These are phyloP conservation scores for Calyptomena viridis DNA, from an alignment of 2,113 vertebrate genomes.

Conservation along the genomic window DNA sequence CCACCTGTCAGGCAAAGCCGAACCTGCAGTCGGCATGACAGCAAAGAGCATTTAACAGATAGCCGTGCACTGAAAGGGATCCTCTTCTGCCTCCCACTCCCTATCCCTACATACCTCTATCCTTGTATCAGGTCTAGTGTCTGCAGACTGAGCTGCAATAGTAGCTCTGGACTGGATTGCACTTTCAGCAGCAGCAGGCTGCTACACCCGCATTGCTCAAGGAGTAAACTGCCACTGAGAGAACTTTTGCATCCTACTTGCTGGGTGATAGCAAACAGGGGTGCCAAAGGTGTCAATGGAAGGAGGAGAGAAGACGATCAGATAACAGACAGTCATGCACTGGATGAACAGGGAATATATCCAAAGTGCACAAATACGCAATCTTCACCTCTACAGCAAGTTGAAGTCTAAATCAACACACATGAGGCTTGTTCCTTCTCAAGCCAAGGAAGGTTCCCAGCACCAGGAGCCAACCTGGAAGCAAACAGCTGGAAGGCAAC, in stretches of 20 bases:
- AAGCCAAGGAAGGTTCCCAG: background rate
- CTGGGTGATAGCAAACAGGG: background rate
- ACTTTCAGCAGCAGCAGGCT: background rate
- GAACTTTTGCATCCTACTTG: rapidly evolving
- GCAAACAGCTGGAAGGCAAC: background rate
- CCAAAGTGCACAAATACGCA: background rate
- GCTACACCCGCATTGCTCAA: rapidly evolving
- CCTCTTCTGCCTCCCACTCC: background rate
- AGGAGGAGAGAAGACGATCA: background rate
- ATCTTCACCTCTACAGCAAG: background rate
- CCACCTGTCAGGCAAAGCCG: background rate
- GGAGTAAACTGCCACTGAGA: background rate
- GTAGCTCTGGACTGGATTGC: background rate
- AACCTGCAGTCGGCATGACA: background rate
- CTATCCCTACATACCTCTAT: no score
- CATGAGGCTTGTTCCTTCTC: background rate
- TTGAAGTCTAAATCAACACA: background rate
- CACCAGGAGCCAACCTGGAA: background rate
- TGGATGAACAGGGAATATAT: background rate
- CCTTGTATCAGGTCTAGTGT: background rate
- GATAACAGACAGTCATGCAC: background rate
- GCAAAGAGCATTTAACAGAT: background rate
- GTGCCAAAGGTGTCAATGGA: background rate
- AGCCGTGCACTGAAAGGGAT: background rate
- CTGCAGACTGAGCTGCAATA: background rate